Percentiles rank a stretch among this genome's conserved stretches.
These are phyloP conservation scores for Gobio occitaniae DNA, from an alignment of 2,797 vertebrate species.

Conservation along the genomic window DNA sequence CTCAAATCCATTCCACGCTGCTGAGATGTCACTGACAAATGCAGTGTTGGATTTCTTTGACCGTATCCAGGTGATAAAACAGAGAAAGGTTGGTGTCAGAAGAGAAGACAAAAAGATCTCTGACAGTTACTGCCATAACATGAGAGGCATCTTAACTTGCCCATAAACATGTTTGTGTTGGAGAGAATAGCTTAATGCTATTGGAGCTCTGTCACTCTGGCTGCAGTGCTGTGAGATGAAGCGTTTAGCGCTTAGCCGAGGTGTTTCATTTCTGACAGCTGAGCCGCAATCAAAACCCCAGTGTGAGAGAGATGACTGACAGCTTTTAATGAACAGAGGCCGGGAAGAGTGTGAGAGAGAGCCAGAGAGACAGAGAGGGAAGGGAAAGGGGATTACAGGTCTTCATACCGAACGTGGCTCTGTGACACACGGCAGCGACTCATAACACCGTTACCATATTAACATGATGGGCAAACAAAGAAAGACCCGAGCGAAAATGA, in stretches of 20 bases:
- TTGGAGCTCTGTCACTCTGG: slow-evolving; percentile 60
- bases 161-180: slow-evolving; percentile 61
- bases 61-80: slow-evolving; percentile 60
- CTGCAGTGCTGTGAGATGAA: slow-evolving; percentile 57
- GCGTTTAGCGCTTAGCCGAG: slow-evolving; percentile 61
- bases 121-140: slow-evolving; percentile 64
- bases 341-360: slow-evolving; percentile 31
- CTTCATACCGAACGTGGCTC: slow-evolving; percentile 21
- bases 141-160: slow-evolving; percentile 58
- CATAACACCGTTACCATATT: slow-evolving; percentile 7
- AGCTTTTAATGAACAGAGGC: slow-evolving; percentile 74
- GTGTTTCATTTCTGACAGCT: slow-evolving; percentile 79
- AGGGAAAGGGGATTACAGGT: background rate
- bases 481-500: background rate
- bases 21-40: slow-evolving; percentile 35
- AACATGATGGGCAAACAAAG: background rate
- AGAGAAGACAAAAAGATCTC: slow-evolving; percentile 59
- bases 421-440: background rate
- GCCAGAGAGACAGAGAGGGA: slow-evolving; percentile 16
- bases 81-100: slow-evolving; percentile 55
- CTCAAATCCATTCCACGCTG: slow-evolving; percentile 17
- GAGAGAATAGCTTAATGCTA: slow-evolving; percentile 65
- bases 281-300: slow-evolving; percentile 66
- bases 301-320: slow-evolving; percentile 77
- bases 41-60: slow-evolving; percentile 42